These are phyloP conservation scores for Calycopis cecrops DNA, from an alignment of 1,140 invertebrate species.

Conservation along the genomic window DNA sequence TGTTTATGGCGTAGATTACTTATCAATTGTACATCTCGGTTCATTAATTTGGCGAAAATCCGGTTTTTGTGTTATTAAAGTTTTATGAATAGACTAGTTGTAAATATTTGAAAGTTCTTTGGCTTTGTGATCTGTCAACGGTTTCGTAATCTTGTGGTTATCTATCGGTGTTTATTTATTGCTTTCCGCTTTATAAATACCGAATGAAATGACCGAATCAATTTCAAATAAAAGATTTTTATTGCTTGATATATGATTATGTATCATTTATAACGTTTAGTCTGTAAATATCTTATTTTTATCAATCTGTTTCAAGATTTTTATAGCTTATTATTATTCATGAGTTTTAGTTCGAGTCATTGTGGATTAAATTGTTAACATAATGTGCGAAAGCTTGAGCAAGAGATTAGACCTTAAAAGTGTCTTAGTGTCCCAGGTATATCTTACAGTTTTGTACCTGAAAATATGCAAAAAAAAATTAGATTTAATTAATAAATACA, in stretches of 20 bases:
- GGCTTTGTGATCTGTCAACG: slow-evolving; percentile 27
- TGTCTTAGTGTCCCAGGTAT: no score
- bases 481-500: no score
- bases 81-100: slow-evolving; percentile 56
- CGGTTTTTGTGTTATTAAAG: slow-evolving; percentile 52
- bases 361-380: no score
- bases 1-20: slow-evolving; percentile 46
- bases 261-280: slow-evolving; percentile 6
- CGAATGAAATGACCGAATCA: slow-evolving; percentile 7
- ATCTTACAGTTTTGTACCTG: no score
- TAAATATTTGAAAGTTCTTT: slow-evolving; percentile 48
- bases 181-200: slow-evolving; percentile 24
- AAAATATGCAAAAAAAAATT: no score
- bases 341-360: no score
- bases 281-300: not conserved
- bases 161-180: slow-evolving; percentile 29
- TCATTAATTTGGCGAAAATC: slow-evolving; percentile 54
- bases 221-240: slow-evolving; percentile 10
- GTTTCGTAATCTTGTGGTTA: slow-evolving; percentile 31
- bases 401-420: no score
- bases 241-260: slow-evolving; percentile 9
- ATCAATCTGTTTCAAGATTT: no score
- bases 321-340: no score
- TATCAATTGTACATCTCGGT: slow-evolving; percentile 31
- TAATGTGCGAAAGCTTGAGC: no score